Evolutionary conservation across 2,113 vertebrate genomes (phyloP).

Genomic region (Tretioscincus oriximinensis): DNA sequence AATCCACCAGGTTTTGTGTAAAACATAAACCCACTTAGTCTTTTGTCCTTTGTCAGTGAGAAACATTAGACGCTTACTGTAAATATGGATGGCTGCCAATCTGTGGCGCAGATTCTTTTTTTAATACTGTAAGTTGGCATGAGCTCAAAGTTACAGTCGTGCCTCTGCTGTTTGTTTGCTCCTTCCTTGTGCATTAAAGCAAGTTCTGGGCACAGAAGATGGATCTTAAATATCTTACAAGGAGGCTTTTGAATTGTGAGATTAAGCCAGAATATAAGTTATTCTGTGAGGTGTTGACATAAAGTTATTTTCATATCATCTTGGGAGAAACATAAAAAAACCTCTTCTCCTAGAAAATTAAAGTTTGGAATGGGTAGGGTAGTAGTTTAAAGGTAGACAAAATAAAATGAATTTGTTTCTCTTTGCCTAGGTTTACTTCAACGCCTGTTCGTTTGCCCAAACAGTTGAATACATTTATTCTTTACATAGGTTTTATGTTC

Average conservation of each 20-base stretch:
- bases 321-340: constrained; percentile 51
- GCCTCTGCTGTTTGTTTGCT: constrained; percentile 81
- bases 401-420: constrained; percentile 35
- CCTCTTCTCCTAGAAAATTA: constrained; percentile 63
- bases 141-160: constrained; percentile 79
- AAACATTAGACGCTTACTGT: constrained; percentile 81
- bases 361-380: constrained; percentile 34
- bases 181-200: constrained; percentile 72
- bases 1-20: constrained; percentile 40
- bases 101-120: constrained; percentile 81
- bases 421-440: constrained; percentile 29
- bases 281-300: background rate
- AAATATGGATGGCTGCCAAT: constrained; percentile 79
- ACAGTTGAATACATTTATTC: constrained; percentile 36
- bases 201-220: constrained; percentile 65
- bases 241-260: constrained; percentile 44
- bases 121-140: constrained; percentile 87
- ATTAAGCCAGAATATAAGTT: constrained; percentile 44
- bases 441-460: constrained; percentile 38
- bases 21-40: constrained; percentile 64
- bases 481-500: constrained; percentile 53
- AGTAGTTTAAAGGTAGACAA: constrained; percentile 52
- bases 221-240: constrained; percentile 51
- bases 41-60: constrained; percentile 78
- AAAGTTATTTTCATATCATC: background rate